Evolutionary conservation across 2,797 vertebrate species (phyloP), one percentile per base, ranked within the genome.

Genomic region (Pteropus rufus): DNA sequence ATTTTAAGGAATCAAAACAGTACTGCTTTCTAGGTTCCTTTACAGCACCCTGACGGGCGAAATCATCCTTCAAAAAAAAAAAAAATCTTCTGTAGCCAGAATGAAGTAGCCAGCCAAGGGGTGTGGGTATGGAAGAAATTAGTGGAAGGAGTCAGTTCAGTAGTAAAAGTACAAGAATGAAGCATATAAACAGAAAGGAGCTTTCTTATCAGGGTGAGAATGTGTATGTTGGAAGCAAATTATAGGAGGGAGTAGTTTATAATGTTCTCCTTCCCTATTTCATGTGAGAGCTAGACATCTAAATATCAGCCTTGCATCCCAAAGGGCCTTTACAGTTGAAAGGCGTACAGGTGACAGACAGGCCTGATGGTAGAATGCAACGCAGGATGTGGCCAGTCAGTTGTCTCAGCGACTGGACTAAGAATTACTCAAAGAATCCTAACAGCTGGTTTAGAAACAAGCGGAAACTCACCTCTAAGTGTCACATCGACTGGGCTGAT

Each of bases 161-260:
- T 36, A 67, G 73, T 92, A 79, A 87, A 80, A 83, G 89, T 46
- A 80, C 14, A 92, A 73, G 89, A 90, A 94, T 62, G 60, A 90
- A 89, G 44, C 41, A 41, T 58, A 15, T 73, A 11, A 73, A 75
- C 70, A n/a, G 73, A 87, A 54, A 56, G 60, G 44, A 77, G 9
- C 10, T 80, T 85, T 81, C 44, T 65, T 76, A 23, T 79, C 46
- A 93, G 69, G 67, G 46, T 79, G 69, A 87, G n/a, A 73, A 65
- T 49, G 3, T 80, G 19, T 54, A 9, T 41, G 14, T 58, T 87
- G 31, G 84, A 89, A 90, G 80, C 46, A 92, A 41, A 9, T 46
- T 15, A 21, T 56, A 7, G 54, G 86, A 64, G n/a, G 16, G 36
- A 64, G 7, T 4, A 73, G 54, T 62, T 58, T 36, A 65, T 84